These are phyloP conservation scores for Drosophila antonietae DNA, from an alignment of 2,888 invertebrate genomes.

Conservation along the genomic window DNA sequence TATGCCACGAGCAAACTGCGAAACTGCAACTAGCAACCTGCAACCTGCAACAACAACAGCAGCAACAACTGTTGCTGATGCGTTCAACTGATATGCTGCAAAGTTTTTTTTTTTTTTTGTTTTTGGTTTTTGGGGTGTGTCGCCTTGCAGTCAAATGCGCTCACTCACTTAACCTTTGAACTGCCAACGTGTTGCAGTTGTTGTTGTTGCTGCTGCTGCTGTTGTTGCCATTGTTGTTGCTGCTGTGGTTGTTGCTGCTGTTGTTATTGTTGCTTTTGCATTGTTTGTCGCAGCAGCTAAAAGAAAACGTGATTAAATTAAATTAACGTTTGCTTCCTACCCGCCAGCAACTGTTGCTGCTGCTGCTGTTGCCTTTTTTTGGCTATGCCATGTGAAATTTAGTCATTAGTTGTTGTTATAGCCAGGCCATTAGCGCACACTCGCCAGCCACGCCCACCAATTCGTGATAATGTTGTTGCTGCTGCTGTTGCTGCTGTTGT, in stretches of 20 bases:
- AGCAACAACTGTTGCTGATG: constrained; percentile 66
- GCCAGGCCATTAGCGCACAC: constrained; percentile 66
- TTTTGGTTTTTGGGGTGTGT: constrained; percentile 71
- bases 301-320: constrained; percentile 77
- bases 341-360: constrained; percentile 43
- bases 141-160: constrained; percentile 73
- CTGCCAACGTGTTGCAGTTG: constrained; percentile 57
- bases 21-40: constrained; percentile 61
- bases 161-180: constrained; percentile 80
- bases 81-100: constrained; percentile 66
- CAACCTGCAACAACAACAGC: constrained; percentile 31
- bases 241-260: neutral
- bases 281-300: constrained; percentile 63
- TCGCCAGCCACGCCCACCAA: constrained; percentile 69
- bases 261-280: constrained; percentile 29
- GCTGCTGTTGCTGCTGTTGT: constrained; percentile 21
- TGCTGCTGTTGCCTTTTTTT: constrained; percentile 14
- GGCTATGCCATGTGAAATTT: constrained; percentile 67
- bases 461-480: constrained; percentile 48
- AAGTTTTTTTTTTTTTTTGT: constrained; percentile 45
- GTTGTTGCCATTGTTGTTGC: constrained; percentile 15
- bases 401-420: constrained; percentile 77
- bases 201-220: constrained; percentile 11
- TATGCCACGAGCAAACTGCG: constrained; percentile 75
- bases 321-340: constrained; percentile 76